Evolutionary conservation across 30 jellyfish, hydroid and myxozoan genomes (phyloP).

Genomic region (Turritopsis rubra): DNA sequence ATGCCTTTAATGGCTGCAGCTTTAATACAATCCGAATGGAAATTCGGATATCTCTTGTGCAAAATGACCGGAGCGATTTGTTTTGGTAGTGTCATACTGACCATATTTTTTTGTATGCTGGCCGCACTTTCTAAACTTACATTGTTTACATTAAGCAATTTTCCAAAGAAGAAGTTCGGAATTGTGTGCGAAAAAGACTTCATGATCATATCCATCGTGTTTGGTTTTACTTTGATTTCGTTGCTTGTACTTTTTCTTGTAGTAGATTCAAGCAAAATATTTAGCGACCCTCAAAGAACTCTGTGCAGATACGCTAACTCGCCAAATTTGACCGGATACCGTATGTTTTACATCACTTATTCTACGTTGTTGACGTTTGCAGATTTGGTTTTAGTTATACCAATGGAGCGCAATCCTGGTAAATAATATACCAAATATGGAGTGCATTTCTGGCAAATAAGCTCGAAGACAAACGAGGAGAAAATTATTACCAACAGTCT

Average conservation of each 20-base stretch:
- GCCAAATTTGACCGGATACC: slow-evolving; percentile 80
- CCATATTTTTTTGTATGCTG: slow-evolving; percentile 62
- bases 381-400: slow-evolving; percentile 70
- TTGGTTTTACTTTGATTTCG: slow-evolving; percentile 51
- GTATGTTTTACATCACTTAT: slow-evolving; percentile 82
- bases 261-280: slow-evolving; percentile 33
- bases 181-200: slow-evolving; percentile 55
- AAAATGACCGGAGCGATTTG: slow-evolving; percentile 81
- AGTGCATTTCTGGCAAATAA: no score
- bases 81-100: slow-evolving; percentile 64
- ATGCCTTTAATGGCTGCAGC: slow-evolving; percentile 99
- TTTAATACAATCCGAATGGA: slow-evolving; percentile 89
- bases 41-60: slow-evolving; percentile 80
- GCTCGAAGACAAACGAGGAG: no score
- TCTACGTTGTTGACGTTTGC: slow-evolving; percentile 84
- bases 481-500: no score
- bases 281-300: slow-evolving; percentile 60
- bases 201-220: slow-evolving; percentile 50
- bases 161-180: slow-evolving; percentile 31
- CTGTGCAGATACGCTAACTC: slow-evolving; percentile 83
- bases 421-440: not conserved
- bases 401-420: slow-evolving; percentile 7
- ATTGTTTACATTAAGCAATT: slow-evolving; percentile 31
- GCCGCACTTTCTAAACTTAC: slow-evolving; percentile 66
- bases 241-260: slow-evolving; percentile 48